These are phyloP conservation scores for Anarhynchus alexandrinus DNA, from an alignment of 2,113 vertebrate genomes.

Conservation along the genomic window DNA sequence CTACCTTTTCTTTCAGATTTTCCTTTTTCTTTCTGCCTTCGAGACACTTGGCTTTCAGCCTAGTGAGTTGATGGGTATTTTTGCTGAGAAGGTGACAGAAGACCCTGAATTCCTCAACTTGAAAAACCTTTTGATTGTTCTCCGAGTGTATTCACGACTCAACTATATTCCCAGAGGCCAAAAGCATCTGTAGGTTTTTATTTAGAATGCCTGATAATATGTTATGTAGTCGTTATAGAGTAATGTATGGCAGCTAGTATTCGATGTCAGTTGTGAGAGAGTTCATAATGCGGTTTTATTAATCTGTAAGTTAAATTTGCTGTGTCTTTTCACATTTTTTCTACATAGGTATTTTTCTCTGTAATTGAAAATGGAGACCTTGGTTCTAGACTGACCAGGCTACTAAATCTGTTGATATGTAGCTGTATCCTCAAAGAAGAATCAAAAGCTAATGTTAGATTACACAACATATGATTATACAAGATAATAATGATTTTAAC, in stretches of 20 bases:
- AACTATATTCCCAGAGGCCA: constrained; percentile 74
- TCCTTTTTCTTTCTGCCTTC: constrained; percentile 75
- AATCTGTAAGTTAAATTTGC: not conserved
- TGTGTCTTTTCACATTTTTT: not conserved
- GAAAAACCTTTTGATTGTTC: constrained; percentile 70
- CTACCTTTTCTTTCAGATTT: constrained; percentile 71
- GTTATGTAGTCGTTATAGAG: not conserved
- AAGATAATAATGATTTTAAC: not conserved
- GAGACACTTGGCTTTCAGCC: constrained; percentile 78
- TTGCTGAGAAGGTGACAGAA: constrained; percentile 74
- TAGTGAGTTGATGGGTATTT: constrained; percentile 74
- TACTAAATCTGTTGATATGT: not conserved
- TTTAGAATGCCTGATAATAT: not conserved
- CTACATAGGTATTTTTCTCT: not conserved
- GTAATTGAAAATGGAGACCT: not conserved
- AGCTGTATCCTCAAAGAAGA: not conserved
- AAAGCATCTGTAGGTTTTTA: constrained; percentile 74
- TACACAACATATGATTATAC: not conserved
- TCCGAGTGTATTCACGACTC: constrained; percentile 80
- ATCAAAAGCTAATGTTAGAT: not conserved
- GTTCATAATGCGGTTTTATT: not conserved
- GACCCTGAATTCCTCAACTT: constrained; percentile 72
- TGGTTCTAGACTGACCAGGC: not conserved
- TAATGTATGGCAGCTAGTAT: not conserved
- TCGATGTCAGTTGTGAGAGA: not conserved